Evolutionary conservation across 2,888 invertebrate species (phyloP).

Genomic region (Branchipolynoe longqiensis): DNA sequence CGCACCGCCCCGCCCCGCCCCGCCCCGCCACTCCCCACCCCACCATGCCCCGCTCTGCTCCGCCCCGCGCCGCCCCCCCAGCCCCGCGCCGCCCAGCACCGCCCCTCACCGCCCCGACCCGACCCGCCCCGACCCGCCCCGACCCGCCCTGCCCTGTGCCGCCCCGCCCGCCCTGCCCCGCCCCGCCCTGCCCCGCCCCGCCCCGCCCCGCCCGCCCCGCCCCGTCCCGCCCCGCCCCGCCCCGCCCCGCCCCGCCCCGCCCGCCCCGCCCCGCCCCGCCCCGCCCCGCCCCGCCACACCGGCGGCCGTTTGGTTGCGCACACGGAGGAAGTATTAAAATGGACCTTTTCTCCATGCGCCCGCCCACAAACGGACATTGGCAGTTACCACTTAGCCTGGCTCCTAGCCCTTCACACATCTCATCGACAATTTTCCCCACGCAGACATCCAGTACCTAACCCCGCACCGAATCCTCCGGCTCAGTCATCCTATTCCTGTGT

Average conservation of each 20-base stretch:
- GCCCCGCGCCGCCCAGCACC: no score
- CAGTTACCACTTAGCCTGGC: no score
- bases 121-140: neutral
- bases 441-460: no score
- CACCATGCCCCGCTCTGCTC: neutral
- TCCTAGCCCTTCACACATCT: no score
- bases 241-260: neutral
- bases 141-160: neutral
- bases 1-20: neutral
- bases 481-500: no score
- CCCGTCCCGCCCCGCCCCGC: neutral
- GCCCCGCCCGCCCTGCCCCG: neutral
- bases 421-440: no score
- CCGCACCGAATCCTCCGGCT: no score
- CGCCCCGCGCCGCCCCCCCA: neutral
- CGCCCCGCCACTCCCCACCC: neutral
- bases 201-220: neutral
- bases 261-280: neutral
- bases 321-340: no score
- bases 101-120: no score
- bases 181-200: neutral
- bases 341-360: no score
- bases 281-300: neutral
- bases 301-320: no score
- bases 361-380: no score